Base-by-base conservation (phyloP, 92 coral and sea anemone species). In the Phenganax subtilis region DNA sequence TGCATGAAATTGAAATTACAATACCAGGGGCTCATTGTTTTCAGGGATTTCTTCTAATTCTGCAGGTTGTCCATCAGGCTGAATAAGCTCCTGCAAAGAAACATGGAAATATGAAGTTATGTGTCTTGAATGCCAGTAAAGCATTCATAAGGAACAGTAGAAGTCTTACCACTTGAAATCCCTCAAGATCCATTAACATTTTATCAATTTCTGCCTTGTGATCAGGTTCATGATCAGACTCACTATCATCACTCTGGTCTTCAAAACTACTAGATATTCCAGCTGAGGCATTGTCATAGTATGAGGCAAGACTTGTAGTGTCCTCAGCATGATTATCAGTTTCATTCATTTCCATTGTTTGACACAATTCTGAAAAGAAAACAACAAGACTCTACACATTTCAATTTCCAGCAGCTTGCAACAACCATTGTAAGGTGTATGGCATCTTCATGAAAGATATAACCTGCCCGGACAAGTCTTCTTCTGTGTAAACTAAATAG, bases 161-260 rank as follows among this genome's bases (percentile, higher is more conserved):
- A 37, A 37, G 47, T 83, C 82, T 87, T 71, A 90, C 98, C 88
- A 90, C 92, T 78, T 93, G 97, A 71, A 93, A 93, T 8, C 85
- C 96, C 85, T 92, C 93, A 30, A 93, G 87, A 64, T 93, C 98
- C 78, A 76, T 88, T 52, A 93, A 83, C 98, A 93, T 93, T 85
- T 93, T 91, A 68, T 93, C 98, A 87, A 93, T 93, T 69, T 91
- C 98, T 77, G 89, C 92, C 71, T 89, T 90, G 60, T 63, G 86
- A 55, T 89, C 77, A 6, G 37, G 66, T 53, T 76, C 70, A 11
- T 76, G 69, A 56, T 76, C 81, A 57, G 81, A 76, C 16, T 76
- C 81, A 73, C 58, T 55, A n/a, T 37, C 81, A 6, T 76, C 87
- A 62, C 85, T 85, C 75, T 76, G 70, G 6, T 76, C 81, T 29